phyloP scores from a whole-genome alignment of 1,140 invertebrate species.

The Nasonia giraulti region DNA sequence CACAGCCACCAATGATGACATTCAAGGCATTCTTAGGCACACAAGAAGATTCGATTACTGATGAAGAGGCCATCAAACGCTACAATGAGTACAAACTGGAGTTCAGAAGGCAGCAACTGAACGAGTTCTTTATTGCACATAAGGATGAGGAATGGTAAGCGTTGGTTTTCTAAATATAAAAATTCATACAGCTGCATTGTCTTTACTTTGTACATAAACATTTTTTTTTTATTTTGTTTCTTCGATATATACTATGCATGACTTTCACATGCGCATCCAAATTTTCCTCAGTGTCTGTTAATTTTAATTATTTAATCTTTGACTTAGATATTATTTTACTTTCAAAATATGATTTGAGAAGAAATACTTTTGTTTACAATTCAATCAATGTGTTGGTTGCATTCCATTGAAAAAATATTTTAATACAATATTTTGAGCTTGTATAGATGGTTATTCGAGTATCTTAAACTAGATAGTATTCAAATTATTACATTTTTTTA shows the following conservation, averaged over 20 bases:
- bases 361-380: not conserved
- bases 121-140: conserved; percentile 98
- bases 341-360: not conserved
- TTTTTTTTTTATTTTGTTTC: conserved; percentile 28
- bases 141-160: conserved; percentile 99
- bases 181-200: conserved; percentile 5
- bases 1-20: conserved; percentile 95
- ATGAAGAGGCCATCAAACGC: conserved; percentile 96
- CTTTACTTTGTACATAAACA: conserved; percentile 27
- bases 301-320: conserved; percentile 35
- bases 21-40: conserved; percentile 97
- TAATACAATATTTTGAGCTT: not conserved
- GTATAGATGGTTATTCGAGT: not conserved
- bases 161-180: conserved; percentile 38
- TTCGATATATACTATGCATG: conserved; percentile 36
- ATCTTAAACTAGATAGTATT: too few relatives aligned
- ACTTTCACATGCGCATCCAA: conserved; percentile 33
- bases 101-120: conserved; percentile 95
- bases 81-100: conserved; percentile 99
- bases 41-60: conserved; percentile 97
- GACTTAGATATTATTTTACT: not conserved
- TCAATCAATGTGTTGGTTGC: conserved; percentile 7
- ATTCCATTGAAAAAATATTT: not conserved
- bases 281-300: conserved; percentile 51
- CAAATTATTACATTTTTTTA: conserved; percentile 13